phyloP scores from a whole-genome alignment of 2,888 invertebrate species.

The Erannis defoliaria region DNA sequence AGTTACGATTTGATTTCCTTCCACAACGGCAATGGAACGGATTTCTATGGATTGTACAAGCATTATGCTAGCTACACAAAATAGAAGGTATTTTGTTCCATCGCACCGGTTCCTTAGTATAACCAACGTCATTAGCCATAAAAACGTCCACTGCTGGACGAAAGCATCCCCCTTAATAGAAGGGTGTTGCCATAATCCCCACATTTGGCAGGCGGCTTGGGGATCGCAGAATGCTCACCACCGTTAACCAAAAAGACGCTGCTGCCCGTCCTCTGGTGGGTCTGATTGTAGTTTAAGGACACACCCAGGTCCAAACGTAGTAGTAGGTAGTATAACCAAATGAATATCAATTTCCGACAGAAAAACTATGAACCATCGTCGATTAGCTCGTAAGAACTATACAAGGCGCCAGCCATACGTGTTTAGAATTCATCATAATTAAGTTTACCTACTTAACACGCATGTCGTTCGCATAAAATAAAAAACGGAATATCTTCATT shows the following conservation, averaged over 20 bases:
- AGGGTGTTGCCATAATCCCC: too few species aligned
- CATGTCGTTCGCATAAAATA: slow-evolving; percentile 34
- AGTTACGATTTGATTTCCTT: slow-evolving; percentile 63
- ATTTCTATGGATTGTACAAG: neutral
- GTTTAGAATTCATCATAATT: slow-evolving; percentile 28
- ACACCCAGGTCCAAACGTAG: too few species aligned
- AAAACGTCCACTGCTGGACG: too few species aligned
- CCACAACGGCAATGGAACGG: slow-evolving; percentile 35
- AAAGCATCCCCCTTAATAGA: too few species aligned
- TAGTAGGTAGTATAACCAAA: neutral
- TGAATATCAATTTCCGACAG: slow-evolving; percentile 19
- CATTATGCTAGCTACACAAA: neutral
- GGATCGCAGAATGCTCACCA: too few species aligned
- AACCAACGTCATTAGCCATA: too few species aligned
- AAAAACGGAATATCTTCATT: slow-evolving; percentile 33
- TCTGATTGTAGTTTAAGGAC: too few species aligned
- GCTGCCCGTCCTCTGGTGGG: too few species aligned
- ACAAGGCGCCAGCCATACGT: slow-evolving; percentile 31
- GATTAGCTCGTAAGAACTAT: slow-evolving; percentile 23
- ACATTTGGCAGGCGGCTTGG: too few species aligned
- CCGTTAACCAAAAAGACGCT: too few species aligned
- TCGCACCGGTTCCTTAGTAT: too few species aligned
- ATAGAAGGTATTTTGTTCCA: too few species aligned
- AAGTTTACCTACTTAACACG: slow-evolving; percentile 15
- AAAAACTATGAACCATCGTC: slow-evolving; percentile 33